These are phyloP conservation scores for Lithophane leautieri DNA, from an alignment of 2,888 invertebrate species.

Conservation along the genomic window DNA sequence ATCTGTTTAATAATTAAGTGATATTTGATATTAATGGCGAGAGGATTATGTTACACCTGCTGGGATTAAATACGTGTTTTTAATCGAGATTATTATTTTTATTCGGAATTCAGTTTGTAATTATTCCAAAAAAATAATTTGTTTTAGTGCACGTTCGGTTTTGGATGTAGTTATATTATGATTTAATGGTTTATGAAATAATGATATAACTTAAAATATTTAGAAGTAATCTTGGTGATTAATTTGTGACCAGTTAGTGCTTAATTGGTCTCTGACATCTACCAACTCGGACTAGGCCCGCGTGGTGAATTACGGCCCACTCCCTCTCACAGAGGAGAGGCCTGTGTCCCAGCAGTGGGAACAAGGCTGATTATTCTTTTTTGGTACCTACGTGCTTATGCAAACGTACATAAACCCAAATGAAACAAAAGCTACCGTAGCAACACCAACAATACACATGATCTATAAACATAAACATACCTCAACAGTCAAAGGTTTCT, in stretches of 20 bases:
- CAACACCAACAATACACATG: slow-evolving; percentile 14
- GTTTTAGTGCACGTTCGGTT: background rate
- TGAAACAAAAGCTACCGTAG: background rate
- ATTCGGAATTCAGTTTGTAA: background rate
- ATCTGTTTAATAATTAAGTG: slow-evolving; percentile 62
- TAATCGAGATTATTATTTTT: slow-evolving; percentile 25
- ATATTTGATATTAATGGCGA: slow-evolving; percentile 65
- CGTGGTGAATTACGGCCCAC: too few species aligned
- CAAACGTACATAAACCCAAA: background rate
- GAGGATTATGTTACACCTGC: slow-evolving; percentile 46
- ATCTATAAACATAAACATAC: slow-evolving; percentile 23
- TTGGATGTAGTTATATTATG: background rate
- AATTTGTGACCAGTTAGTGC: background rate
- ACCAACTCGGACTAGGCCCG: too few species aligned
- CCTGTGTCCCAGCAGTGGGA: too few species aligned
- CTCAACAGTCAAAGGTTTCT: slow-evolving; percentile 15
- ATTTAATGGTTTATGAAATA: background rate
- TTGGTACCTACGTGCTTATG: background rate
- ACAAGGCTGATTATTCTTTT: too few species aligned
- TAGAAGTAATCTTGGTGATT: background rate
- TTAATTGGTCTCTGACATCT: background rate
- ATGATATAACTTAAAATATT: background rate
- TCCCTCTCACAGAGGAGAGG: too few species aligned
- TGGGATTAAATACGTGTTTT: slow-evolving; percentile 40
- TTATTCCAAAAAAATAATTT: background rate